Conservation (phyloP, 2,888 invertebrate genomes). For the Fabriciana adippe region DNA sequence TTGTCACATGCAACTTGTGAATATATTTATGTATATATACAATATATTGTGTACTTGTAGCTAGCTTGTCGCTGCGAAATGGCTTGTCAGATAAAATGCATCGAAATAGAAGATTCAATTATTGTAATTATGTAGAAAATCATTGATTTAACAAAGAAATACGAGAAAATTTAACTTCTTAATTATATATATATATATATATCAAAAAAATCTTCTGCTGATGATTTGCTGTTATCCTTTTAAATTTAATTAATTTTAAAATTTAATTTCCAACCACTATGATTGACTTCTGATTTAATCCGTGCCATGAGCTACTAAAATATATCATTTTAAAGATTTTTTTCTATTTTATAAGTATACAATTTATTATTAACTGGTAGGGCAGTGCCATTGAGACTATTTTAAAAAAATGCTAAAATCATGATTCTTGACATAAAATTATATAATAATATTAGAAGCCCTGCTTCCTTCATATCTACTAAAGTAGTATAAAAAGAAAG, state of each 20-base stretch:
- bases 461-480: not conserved
- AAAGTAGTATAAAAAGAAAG: too few species aligned
- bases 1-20: slow-evolving; percentile 8
- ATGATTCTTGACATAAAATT: too few species aligned
- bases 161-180: not conserved
- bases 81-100: not conserved
- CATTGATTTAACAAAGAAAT: not conserved
- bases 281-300: slow-evolving; percentile 11
- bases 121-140: not conserved
- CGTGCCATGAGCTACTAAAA: slow-evolving; percentile 13
- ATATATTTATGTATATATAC: not conserved
- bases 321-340: too few species aligned
- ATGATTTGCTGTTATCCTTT: slow-evolving; percentile 9
- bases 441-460: not conserved
- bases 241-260: not conserved
- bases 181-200: not conserved
- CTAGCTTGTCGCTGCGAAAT: slow-evolving; percentile 6
- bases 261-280: slow-evolving; percentile 3
- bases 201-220: not conserved
- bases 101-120: slow-evolving; percentile 4
- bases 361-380: slow-evolving; percentile 25
- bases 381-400: slow-evolving; percentile 26
- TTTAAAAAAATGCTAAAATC: too few species aligned
- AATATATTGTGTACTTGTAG: slow-evolving; percentile 1
- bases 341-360: not conserved